Evolutionary conservation across 1,140 invertebrate species (phyloP), one percentile per base, ranked within the genome.

Genomic region (Diabrotica virgifera): DNA sequence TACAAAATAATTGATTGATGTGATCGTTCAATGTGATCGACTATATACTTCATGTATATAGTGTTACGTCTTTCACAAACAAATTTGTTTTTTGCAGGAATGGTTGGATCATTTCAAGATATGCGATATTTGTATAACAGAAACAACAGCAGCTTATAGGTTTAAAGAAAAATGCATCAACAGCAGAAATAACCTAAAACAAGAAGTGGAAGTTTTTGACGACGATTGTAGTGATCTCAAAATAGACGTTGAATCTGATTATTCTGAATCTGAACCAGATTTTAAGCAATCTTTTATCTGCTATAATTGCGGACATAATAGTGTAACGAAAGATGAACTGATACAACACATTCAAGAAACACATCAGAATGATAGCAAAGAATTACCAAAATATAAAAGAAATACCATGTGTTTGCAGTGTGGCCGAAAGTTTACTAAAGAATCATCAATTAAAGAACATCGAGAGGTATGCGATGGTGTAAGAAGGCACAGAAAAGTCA

Each of bases 281-380:
- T 3, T 9, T 50, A 50, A 61, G n/a, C 14, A 63, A 9, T 24
- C 37, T 56, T 63, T 55, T 35, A 50, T 63, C 13, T 63, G 61
- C 14, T 58, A 36, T 36, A n/a, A 63, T 12, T 69, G 67, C 38
- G 24, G 38, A 6, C 36, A 36, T n/a, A 56, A n/a, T 7, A 63
- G 58, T 51, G 53, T 5, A 0, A 37, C 52, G n/a, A 66, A 63
- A 56, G 59, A 63, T 11, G 62, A 61, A 10, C 40, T 69, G 5
- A 36, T 60, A 8, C 13, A 14, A n/a, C 67, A 69, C 24, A 60
- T 50, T 13, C 59, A 66, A 50, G 59, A 37, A 52, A 5, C n/a
- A 9, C 65, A 67, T 53, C n/a, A 13, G 8, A 24, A 38, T 54
- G 36, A 14, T 14, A 14, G 52, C 10, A 51, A 37, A 62, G 60